A percentile compares a stretch with the other conserved stretches of the same genome.
Conservation (phyloP, 2,113 vertebrate genomes). For the Planiliza haematocheilus region DNA sequence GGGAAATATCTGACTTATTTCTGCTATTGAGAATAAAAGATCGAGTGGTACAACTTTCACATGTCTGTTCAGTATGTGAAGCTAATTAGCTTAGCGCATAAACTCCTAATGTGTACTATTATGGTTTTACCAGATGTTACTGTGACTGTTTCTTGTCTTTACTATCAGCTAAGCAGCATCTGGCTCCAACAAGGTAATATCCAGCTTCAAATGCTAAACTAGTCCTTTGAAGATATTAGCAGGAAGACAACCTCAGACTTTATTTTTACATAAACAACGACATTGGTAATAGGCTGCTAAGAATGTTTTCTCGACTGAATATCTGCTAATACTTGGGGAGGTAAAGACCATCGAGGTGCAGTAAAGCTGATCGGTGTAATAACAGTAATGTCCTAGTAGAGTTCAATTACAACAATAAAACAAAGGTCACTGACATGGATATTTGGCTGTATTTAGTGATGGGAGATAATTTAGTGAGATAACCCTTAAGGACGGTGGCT, state of each 20-base stretch:
- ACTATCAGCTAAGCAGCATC: neutral
- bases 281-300: slow-evolving; percentile 20
- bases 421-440: slow-evolving; percentile 69
- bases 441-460: slow-evolving; percentile 64
- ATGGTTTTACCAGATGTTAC: too few species aligned
- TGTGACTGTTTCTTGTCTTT: neutral
- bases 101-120: too few species aligned
- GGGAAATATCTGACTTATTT: too few species aligned
- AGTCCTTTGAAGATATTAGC: slow-evolving; percentile 18
- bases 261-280: slow-evolving; percentile 14
- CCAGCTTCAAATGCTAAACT: slow-evolving; percentile 5
- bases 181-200: neutral
- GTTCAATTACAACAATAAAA: slow-evolving; percentile 62
- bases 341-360: slow-evolving; percentile 29
- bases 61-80: too few species aligned
- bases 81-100: slow-evolving; percentile 1
- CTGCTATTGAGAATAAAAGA: too few species aligned
- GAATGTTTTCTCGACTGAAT: slow-evolving; percentile 32
- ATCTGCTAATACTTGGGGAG: slow-evolving; percentile 25
- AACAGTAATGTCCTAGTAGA: slow-evolving; percentile 53
- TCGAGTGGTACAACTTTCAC: too few species aligned
- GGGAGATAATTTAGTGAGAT: slow-evolving; percentile 62
- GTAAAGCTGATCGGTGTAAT: slow-evolving; percentile 54
- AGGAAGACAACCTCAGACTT: too few species aligned
- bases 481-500: slow-evolving; percentile 57